These are phyloP conservation scores for Hipparchia sbordonii DNA, from an alignment of 2,888 invertebrate genomes.

Conservation along the genomic window DNA sequence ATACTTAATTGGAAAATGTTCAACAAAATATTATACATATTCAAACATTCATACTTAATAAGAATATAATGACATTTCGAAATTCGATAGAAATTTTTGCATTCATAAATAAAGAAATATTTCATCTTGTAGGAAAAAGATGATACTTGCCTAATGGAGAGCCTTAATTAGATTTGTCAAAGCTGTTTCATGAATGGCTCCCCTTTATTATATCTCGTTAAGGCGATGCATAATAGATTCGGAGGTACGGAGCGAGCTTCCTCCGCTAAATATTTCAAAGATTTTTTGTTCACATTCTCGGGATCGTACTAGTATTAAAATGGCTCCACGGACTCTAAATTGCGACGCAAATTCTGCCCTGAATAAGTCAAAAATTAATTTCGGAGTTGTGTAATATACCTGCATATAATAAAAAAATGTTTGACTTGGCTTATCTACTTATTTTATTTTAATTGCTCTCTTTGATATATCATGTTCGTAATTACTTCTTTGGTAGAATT, in stretches of 20 bases:
- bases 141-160: slow-evolving; percentile 38
- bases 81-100: slow-evolving; percentile 14
- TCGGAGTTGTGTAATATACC: not conserved
- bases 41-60: slow-evolving; percentile 3
- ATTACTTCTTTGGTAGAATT: no score
- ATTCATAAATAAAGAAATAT: not conserved
- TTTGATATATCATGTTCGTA: no score
- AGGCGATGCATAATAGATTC: slow-evolving; percentile 44
- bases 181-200: slow-evolving; percentile 35
- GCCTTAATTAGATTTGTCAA: slow-evolving; percentile 42
- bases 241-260: slow-evolving; percentile 14
- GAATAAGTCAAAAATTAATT: slow-evolving; percentile 20
- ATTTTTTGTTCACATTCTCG: slow-evolving; percentile 15
- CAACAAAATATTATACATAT: slow-evolving; percentile 15
- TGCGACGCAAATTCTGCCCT: not conserved
- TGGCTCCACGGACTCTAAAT: slow-evolving; percentile 3
- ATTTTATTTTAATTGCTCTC: not conserved
- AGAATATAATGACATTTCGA: slow-evolving; percentile 24
- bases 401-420: not conserved
- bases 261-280: slow-evolving; percentile 22
- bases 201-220: slow-evolving; percentile 42
- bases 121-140: slow-evolving; percentile 13
- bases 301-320: slow-evolving; percentile 13
- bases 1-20: slow-evolving; percentile 4
- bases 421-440: not conserved